Percentiles rank a stretch among this genome's conserved stretches.
Conservation (phyloP, 30 jellyfish, hydroid and myxozoan genomes). For the Turritopsis dohrnii region DNA sequence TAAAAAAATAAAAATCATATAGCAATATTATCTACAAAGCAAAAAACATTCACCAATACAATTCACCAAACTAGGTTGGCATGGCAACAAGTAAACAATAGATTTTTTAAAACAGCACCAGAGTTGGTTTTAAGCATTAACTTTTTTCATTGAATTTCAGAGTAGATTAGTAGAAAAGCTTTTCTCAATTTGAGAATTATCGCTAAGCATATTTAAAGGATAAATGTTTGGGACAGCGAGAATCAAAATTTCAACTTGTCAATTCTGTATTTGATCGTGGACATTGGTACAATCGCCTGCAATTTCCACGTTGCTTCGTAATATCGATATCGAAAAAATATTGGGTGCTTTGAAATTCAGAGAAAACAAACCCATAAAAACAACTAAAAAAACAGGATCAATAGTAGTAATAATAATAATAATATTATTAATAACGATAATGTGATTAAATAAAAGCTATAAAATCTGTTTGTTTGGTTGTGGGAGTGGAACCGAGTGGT, state of each 20-base stretch:
- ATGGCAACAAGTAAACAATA: background rate
- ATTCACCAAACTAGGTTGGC: background rate
- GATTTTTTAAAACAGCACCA: background rate
- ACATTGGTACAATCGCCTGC: background rate
- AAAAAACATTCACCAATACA: background rate
- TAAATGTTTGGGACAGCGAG: too few relatives aligned
- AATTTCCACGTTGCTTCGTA: background rate
- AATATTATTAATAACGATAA: too few relatives aligned
- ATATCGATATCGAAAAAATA: background rate
- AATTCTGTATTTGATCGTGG: background rate
- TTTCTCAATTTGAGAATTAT: too few relatives aligned
- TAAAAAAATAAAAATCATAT: background rate
- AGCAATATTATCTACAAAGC: background rate
- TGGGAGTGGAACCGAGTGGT: constrained; percentile 19
- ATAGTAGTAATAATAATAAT: too few relatives aligned
- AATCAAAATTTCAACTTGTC: background rate
- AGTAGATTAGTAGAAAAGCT: too few relatives aligned
- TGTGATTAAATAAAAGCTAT: constrained; percentile 26
- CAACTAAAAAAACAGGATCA: background rate
- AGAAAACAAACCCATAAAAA: background rate
- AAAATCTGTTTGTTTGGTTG: constrained; percentile 22
- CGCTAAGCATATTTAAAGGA: too few relatives aligned
- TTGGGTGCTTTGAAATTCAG: background rate
- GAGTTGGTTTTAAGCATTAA: background rate
- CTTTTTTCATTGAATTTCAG: too few relatives aligned